These are phyloP conservation scores for Tribolium castaneum DNA, from an alignment of 1,140 invertebrate species.

Conservation along the genomic window DNA sequence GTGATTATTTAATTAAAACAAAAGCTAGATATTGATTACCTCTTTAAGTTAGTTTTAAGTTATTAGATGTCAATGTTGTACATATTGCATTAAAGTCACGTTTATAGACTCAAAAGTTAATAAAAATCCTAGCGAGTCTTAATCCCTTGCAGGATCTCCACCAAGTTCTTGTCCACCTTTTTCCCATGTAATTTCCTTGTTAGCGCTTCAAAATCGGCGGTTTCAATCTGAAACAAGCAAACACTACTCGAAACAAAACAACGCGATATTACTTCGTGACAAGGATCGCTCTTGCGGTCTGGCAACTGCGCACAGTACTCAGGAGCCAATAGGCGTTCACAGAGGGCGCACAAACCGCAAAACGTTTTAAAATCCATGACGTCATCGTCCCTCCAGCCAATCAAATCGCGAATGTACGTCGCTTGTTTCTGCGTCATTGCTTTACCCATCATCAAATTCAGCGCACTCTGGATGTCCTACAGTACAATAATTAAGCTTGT, in stretches of 20 bases:
- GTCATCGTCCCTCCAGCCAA: slow-evolving; percentile 67
- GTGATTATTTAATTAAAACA: slow-evolving; percentile 43
- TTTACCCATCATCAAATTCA: slow-evolving; percentile 73
- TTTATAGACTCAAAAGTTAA: slow-evolving; percentile 46
- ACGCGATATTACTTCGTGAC: slow-evolving; percentile 57
- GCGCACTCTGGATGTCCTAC: slow-evolving; percentile 67
- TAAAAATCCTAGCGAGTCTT: slow-evolving; percentile 48
- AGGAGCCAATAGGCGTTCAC: slow-evolving; percentile 69
- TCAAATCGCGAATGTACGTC: slow-evolving; percentile 63
- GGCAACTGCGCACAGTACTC: slow-evolving; percentile 58
- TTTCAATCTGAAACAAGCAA: slow-evolving; percentile 59
- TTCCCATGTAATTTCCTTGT: slow-evolving; percentile 56
- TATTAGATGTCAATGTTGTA: slow-evolving; percentile 58
- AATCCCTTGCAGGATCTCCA: slow-evolving; percentile 57
- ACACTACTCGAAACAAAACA: background rate
- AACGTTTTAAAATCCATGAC: slow-evolving; percentile 73
- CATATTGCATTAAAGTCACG: slow-evolving; percentile 56
- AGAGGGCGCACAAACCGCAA: slow-evolving; percentile 75
- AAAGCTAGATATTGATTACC: slow-evolving; percentile 47
- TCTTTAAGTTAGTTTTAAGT: slow-evolving; percentile 52
- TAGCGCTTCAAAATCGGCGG: slow-evolving; percentile 62
- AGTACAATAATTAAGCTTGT: background rate
- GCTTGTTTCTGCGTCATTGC: slow-evolving; percentile 66
- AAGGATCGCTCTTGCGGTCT: slow-evolving; percentile 61
- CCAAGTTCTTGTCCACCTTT: slow-evolving; percentile 53